A percentile compares a stretch with the other conserved stretches of the same genome.
Evolutionary conservation across 2,888 invertebrate species (phyloP).

Genomic region (Chaetogeoica ovagalla): DNA sequence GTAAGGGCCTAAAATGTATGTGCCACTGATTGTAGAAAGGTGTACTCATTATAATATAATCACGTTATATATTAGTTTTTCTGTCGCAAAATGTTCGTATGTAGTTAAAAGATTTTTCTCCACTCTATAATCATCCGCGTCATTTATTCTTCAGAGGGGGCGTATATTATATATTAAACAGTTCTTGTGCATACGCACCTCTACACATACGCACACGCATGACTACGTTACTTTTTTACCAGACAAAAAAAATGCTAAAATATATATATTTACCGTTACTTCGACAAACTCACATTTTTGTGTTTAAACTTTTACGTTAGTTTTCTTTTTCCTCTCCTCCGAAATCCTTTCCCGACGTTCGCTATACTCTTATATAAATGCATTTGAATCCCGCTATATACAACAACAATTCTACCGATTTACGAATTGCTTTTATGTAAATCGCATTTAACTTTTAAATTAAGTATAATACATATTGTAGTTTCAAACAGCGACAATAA

Average conservation of each 20-base stretch:
- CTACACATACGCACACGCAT: neutral
- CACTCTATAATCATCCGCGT: too few relatives aligned
- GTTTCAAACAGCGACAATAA: neutral
- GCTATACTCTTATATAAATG: neutral
- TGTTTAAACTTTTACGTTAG: neutral
- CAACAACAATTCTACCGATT: neutral
- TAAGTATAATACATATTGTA: neutral
- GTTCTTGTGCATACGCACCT: too few relatives aligned
- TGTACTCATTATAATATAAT: too few relatives aligned
- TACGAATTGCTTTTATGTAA: constrained; percentile 7
- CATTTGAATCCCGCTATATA: neutral
- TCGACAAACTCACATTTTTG: neutral
- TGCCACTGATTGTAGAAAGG: too few relatives aligned
- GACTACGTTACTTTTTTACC: neutral
- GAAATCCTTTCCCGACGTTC: neutral
- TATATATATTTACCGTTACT: neutral
- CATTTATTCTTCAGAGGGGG: neutral
- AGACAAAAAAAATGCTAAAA: neutral
- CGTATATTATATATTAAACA: neutral
- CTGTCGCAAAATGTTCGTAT: too few relatives aligned
- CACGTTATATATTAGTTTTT: too few relatives aligned
- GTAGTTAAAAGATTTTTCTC: too few relatives aligned
- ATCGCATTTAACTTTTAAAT: neutral
- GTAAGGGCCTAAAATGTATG: too few relatives aligned
- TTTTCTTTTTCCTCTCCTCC: neutral